Percentiles rank a stretch among this genome's conserved stretches.
Conservation (phyloP, 1,140 invertebrate species). For the Heliconius hermathena region DNA sequence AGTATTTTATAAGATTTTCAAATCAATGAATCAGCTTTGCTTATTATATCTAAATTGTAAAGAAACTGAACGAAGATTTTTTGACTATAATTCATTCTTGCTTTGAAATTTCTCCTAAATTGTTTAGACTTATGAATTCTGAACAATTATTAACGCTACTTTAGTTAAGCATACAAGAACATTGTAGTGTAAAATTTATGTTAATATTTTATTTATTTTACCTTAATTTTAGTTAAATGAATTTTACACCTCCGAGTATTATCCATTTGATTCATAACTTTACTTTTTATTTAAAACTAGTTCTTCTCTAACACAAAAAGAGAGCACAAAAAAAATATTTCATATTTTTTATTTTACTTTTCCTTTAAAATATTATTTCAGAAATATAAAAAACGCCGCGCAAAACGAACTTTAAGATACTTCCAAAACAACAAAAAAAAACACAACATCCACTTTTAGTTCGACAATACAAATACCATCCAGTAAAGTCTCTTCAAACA, state of each 20-base stretch:
- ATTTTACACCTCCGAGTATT: no score
- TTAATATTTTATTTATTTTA: neutral
- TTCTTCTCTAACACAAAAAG: no score
- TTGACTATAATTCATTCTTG: neutral
- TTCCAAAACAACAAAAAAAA: neutral
- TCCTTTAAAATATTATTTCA: no score
- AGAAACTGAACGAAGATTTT: neutral
- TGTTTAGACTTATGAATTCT: neutral
- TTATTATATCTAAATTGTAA: no score
- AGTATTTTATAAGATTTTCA: no score
- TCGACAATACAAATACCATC: slow-evolving; percentile 23
- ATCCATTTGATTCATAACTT: no score
- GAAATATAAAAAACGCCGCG: no score
- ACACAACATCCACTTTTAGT: neutral
- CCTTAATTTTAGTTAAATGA: neutral
- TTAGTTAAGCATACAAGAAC: neutral
- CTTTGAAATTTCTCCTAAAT: neutral
- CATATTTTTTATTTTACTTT: no score
- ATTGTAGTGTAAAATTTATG: neutral
- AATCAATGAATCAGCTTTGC: no score
- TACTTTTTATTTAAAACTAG: no score
- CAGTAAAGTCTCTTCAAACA: slow-evolving; percentile 27
- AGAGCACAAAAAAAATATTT: no score
- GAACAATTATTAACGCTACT: neutral
- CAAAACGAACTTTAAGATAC: neutral